Conservation (phyloP, 2,113 vertebrate genomes). For the Salminus brasiliensis region DNA sequence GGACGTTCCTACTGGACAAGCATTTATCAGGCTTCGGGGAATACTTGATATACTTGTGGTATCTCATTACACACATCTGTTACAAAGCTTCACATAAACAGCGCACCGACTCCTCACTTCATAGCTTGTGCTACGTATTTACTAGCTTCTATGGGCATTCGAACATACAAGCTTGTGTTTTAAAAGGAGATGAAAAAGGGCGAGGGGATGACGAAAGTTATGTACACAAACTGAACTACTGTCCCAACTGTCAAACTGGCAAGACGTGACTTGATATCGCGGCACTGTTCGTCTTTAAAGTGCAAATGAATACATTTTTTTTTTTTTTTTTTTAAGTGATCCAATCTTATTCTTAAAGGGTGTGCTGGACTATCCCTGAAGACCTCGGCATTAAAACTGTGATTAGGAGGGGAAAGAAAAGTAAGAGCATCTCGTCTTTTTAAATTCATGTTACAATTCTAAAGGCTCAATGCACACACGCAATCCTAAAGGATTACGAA, state of each 20-base stretch:
- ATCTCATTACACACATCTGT: too few species aligned
- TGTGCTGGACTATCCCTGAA: slow-evolving; percentile 43
- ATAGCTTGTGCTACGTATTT: too few species aligned
- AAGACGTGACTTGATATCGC: not conserved
- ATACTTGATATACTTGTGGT: too few species aligned
- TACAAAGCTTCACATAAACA: too few species aligned
- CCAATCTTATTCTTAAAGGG: slow-evolving; percentile 47
- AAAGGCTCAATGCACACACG: not conserved
- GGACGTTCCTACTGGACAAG: too few species aligned
- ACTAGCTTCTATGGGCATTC: too few species aligned
- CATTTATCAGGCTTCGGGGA: too few species aligned
- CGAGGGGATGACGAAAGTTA: not conserved
- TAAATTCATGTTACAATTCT: not conserved
- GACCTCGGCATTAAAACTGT: not conserved
- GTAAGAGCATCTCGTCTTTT: not conserved
- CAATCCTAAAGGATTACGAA: not conserved
- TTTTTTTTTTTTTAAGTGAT: slow-evolving; percentile 8
- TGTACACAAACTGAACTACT: not conserved
- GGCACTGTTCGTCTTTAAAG: slow-evolving; percentile 48
- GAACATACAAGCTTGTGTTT: too few species aligned
- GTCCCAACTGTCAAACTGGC: slow-evolving; percentile 9
- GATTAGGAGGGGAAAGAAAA: not conserved
- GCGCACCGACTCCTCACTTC: too few species aligned
- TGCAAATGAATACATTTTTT: slow-evolving; percentile 47
- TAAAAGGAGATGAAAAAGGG: not conserved